A percentile compares a stretch with the other conserved stretches of the same genome.
Conservation (phyloP, 1,140 invertebrate species). For the Harpegnathos saltator region DNA sequence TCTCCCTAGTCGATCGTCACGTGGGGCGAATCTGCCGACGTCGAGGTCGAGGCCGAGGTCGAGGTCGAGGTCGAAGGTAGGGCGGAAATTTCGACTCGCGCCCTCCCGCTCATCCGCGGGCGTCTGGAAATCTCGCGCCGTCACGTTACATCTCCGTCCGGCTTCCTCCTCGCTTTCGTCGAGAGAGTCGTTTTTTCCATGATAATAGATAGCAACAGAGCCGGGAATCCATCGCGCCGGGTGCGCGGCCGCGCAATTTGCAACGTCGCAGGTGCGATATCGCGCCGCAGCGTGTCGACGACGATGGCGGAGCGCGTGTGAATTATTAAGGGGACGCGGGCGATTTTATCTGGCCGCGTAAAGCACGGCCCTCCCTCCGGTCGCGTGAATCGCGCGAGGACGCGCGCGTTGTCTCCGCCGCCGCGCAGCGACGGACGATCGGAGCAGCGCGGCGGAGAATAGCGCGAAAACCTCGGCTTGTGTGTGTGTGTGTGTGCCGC, state of each 20-base stretch:
- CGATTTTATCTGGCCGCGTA: conserved; percentile 62
- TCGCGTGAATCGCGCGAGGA: conserved; percentile 51
- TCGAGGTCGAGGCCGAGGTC: too few species aligned
- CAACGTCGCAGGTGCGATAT: conserved; percentile 40
- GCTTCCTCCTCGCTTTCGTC: conserved; percentile 16
- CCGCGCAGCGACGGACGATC: background rate
- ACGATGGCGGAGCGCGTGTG: background rate
- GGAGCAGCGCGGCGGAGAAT: background rate
- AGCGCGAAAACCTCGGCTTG: too few species aligned
- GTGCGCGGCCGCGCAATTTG: conserved; percentile 24
- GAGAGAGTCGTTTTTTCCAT: conserved; percentile 7
- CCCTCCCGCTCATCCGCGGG: too few species aligned
- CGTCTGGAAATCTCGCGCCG: too few species aligned
- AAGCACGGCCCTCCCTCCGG: conserved; percentile 26
- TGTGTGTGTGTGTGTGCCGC: too few species aligned
- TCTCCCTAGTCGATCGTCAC: too few species aligned
- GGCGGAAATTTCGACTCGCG: too few species aligned
- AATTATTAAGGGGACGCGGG: conserved; percentile 49
- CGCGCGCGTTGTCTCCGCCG: conserved; percentile 19
- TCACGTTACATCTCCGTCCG: too few species aligned
- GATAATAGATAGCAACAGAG: conserved; percentile 1
- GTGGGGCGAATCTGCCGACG: too few species aligned
- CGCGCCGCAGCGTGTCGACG: too few species aligned
- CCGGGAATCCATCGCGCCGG: background rate
- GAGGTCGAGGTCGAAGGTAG: too few species aligned